Percentiles rank a stretch among this genome's conserved stretches.
These are phyloP conservation scores for Asbolus verrucosus DNA, from an alignment of 1,140 invertebrate genomes.

Conservation along the genomic window DNA sequence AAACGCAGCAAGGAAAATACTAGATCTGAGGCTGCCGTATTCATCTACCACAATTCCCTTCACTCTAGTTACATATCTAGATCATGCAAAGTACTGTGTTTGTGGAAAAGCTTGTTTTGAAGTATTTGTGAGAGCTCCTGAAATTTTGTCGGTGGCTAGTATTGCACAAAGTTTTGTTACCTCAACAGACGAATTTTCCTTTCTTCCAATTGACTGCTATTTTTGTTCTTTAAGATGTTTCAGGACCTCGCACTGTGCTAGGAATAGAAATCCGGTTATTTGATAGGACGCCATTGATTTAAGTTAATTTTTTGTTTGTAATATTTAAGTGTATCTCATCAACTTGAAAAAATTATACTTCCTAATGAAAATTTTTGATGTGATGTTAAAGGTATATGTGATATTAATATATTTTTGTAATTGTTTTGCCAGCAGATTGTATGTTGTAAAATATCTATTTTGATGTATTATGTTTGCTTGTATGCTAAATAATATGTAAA, in stretches of 20 bases:
- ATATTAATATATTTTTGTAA: background rate
- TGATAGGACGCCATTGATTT: slow-evolving; percentile 64
- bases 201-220: slow-evolving; percentile 70
- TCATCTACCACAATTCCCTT: slow-evolving; percentile 70
- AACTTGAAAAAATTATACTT: too few relatives aligned
- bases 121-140: slow-evolving; percentile 64
- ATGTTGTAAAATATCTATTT: slow-evolving; percentile 15
- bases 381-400: background rate
- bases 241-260: slow-evolving; percentile 56
- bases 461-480: slow-evolving; percentile 2
- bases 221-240: slow-evolving; percentile 72
- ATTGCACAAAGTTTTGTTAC: slow-evolving; percentile 65
- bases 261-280: slow-evolving; percentile 56
- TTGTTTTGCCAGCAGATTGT: background rate
- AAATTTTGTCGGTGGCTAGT: slow-evolving; percentile 63
- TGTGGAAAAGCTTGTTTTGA: slow-evolving; percentile 73
- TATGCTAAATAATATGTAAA: background rate
- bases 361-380: background rate
- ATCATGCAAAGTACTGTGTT: slow-evolving; percentile 72
- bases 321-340: background rate
- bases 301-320: slow-evolving; percentile 50
- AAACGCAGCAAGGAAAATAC: slow-evolving; percentile 53
- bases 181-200: slow-evolving; percentile 62
- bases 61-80: slow-evolving; percentile 72
- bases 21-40: slow-evolving; percentile 67